These are phyloP conservation scores for Apaloderma vittatum DNA, from an alignment of 2,113 vertebrate genomes.

Conservation along the genomic window DNA sequence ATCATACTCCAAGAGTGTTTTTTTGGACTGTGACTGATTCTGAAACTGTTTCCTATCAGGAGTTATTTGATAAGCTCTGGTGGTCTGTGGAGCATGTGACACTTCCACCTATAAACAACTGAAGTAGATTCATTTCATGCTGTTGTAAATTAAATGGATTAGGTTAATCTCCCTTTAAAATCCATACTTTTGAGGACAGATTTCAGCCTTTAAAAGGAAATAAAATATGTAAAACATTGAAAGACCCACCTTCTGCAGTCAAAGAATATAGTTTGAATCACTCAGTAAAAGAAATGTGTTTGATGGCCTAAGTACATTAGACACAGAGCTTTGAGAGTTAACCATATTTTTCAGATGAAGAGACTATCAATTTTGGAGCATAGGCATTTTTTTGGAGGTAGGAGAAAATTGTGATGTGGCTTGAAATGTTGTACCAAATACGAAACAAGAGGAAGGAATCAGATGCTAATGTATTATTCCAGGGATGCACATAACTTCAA, in stretches of 20 bases:
- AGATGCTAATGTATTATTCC: neutral
- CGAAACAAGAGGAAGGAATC: neutral
- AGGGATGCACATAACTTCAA: neutral
- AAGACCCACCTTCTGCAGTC: neutral
- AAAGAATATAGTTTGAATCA: neutral
- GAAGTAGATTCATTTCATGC: neutral
- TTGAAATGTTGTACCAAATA: neutral
- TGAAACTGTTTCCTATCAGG: conserved; percentile 60
- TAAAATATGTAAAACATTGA: neutral
- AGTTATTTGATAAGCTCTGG: conserved; percentile 22
- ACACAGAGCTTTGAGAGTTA: neutral
- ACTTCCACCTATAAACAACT: neutral
- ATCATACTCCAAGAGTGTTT: conserved; percentile 55
- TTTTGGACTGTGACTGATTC: conserved; percentile 64
- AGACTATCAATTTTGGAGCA: neutral
- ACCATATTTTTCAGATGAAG: neutral
- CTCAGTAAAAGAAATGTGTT: neutral
- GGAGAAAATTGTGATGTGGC: neutral
- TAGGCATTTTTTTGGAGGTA: neutral
- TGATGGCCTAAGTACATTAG: neutral
- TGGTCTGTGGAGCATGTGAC: neutral
- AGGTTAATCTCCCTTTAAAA: conserved; percentile 32
- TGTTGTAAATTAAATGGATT: neutral
- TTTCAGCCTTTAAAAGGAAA: neutral
- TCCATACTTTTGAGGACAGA: neutral